Evolutionary conservation across 2,888 invertebrate species (phyloP).

Genomic region (Sepiola atlantica): DNA sequence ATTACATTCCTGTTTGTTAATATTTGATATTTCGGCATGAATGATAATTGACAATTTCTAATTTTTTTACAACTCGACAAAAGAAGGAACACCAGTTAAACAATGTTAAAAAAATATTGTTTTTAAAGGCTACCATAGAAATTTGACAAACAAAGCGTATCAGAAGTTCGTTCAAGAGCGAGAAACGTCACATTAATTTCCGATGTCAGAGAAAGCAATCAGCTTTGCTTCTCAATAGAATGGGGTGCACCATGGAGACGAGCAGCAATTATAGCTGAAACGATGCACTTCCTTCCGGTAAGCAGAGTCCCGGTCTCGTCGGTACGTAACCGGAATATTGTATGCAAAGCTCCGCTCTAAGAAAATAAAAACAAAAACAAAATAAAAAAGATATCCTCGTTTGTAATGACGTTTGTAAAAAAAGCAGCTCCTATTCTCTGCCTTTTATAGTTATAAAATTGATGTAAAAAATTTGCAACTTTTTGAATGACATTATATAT

Average conservation of each 20-base stretch:
- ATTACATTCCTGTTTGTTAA: no score
- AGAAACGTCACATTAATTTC: background rate
- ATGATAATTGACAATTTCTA: no score
- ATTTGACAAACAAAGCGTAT: background rate
- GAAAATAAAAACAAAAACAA: background rate
- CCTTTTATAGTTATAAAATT: no score
- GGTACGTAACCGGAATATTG: background rate
- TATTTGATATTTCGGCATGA: no score
- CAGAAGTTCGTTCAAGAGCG: background rate
- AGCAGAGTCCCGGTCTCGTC: background rate
- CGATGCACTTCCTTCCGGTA: background rate
- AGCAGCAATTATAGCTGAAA: background rate
- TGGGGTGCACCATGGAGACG: background rate
- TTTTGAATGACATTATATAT: no score
- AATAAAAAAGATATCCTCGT: no score
- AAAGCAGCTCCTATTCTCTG: no score
- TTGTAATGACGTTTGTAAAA: no score
- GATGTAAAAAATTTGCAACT: no score
- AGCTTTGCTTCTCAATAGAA: background rate
- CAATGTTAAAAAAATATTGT: no score
- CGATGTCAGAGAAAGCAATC: background rate
- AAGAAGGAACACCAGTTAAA: no score
- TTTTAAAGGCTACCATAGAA: background rate
- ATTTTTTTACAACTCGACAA: no score
- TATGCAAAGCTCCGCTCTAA: background rate